phyloP scores from a whole-genome alignment of 2,113 vertebrate species.

The Hemibates koningsi region DNA sequence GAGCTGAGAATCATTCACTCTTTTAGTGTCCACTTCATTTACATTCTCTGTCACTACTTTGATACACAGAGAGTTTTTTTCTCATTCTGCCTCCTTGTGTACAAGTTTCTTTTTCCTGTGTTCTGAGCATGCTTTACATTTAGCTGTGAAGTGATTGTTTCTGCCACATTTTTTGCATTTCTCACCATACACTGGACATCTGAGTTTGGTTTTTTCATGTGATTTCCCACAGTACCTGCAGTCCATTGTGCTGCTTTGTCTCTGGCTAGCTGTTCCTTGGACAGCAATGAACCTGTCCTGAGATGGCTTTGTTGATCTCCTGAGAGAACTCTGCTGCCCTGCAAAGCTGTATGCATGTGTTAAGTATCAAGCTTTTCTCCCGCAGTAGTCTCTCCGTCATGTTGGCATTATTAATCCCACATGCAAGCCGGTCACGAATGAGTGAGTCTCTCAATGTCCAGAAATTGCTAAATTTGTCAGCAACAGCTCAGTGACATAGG shows the following conservation, averaged over 20 bases:
- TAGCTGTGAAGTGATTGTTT: conserved; percentile 13
- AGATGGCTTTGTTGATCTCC: background rate
- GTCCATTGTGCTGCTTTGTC: background rate
- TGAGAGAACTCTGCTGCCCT: background rate
- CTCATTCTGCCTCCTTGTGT: background rate
- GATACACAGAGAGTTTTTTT: background rate
- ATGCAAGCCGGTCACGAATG: background rate
- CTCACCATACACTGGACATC: background rate
- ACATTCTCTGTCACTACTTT: background rate
- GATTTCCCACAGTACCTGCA: background rate
- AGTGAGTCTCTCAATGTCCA: background rate
- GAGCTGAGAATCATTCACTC: background rate
- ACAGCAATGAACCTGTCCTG: background rate
- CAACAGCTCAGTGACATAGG: background rate
- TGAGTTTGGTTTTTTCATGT: background rate
- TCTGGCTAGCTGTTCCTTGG: background rate
- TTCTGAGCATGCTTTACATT: background rate
- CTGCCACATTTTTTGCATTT: conserved; percentile 3
- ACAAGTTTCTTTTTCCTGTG: background rate
- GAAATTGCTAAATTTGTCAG: background rate
- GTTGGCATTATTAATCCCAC: background rate
- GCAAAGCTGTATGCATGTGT: conserved; percentile 1
- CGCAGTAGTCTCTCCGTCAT: background rate
- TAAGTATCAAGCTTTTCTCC: background rate
- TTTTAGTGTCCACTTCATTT: background rate